These are phyloP conservation scores for Channa striata DNA, from an alignment of 2,797 vertebrate genomes.

Conservation along the genomic window DNA sequence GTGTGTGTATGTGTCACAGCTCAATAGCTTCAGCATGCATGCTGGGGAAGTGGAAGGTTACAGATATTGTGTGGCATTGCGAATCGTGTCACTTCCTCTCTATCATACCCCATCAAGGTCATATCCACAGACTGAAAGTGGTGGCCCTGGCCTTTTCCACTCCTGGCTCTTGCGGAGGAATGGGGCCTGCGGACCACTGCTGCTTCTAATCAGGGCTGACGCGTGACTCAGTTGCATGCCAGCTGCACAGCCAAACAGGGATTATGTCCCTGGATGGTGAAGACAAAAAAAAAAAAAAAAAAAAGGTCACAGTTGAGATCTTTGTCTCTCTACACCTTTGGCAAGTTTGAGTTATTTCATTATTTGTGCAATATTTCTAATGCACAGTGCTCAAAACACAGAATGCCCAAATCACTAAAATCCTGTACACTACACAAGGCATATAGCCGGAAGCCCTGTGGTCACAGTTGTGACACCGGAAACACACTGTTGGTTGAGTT, in stretches of 20 bases:
- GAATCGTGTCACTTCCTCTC: constrained; percentile 80
- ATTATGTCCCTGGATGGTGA: constrained; percentile 85
- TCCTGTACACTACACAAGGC: constrained; percentile 36
- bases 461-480: constrained; percentile 53
- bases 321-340: constrained; percentile 75
- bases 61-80: constrained; percentile 81
- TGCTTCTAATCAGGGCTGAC: constrained; percentile 88
- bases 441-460: constrained; percentile 38
- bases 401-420: constrained; percentile 43
- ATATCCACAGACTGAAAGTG: constrained; percentile 78
- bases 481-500: constrained; percentile 54
- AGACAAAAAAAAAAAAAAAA: constrained; percentile 70
- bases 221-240: constrained; percentile 87
- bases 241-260: constrained; percentile 80
- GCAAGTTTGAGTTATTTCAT: constrained; percentile 65
- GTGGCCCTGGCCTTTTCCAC: constrained; percentile 83
- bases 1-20: constrained; percentile 65
- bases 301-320: constrained; percentile 83
- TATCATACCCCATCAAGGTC: constrained; percentile 84
- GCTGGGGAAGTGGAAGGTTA: constrained; percentile 73
- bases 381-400: constrained; percentile 51
- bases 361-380: constrained; percentile 56
- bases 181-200: constrained; percentile 79
- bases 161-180: constrained; percentile 81
- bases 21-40: constrained; percentile 67